Conservation (phyloP, 92 coral and sea anemone genomes). For the Montipora capitata region DNA sequence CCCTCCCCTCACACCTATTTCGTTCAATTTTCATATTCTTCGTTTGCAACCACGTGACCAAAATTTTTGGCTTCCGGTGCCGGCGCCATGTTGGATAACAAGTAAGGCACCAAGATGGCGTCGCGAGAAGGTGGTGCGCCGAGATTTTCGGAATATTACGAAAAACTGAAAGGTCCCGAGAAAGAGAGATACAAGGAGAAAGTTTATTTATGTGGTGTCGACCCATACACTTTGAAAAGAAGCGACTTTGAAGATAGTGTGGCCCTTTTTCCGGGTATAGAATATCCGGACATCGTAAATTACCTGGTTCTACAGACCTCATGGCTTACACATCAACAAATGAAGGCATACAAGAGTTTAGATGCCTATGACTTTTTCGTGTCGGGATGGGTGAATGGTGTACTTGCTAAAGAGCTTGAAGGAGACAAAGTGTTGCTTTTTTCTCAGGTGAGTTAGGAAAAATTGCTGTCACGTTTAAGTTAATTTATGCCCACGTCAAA, state of each 20-base stretch:
- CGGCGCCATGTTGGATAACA: slow-evolving; percentile 81
- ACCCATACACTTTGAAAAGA: slow-evolving; percentile 52
- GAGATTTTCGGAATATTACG: slow-evolving; percentile 57
- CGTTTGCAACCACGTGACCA: slow-evolving; percentile 78
- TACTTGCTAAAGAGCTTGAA: slow-evolving; percentile 36
- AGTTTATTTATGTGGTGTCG: slow-evolving; percentile 65
- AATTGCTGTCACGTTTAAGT: neutral
- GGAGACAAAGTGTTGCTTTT: slow-evolving; percentile 54
- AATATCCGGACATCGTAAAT: slow-evolving; percentile 81
- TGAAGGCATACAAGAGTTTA: slow-evolving; percentile 76
- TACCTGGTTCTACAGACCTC: slow-evolving; percentile 73
- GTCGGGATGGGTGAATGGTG: slow-evolving; percentile 76
- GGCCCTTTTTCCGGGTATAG: slow-evolving; percentile 47
- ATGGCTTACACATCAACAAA: slow-evolving; percentile 70
- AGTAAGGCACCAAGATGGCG: slow-evolving; percentile 57
- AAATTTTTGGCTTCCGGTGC: slow-evolving; percentile 27
- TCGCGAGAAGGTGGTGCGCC: slow-evolving; percentile 1
- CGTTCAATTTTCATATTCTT: slow-evolving; percentile 32
- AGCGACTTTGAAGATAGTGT: slow-evolving; percentile 57
- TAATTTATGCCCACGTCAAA: too few relatives aligned
- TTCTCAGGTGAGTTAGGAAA: slow-evolving; percentile 56
- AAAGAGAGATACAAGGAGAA: slow-evolving; percentile 62
- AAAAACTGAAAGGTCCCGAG: slow-evolving; percentile 34
- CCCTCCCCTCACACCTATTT: too few relatives aligned
- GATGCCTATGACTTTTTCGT: slow-evolving; percentile 79